Percentiles rank a stretch among this genome's conserved stretches.
Conservation (phyloP, 2,888 invertebrate genomes). For the Tenthredo mesomela region DNA sequence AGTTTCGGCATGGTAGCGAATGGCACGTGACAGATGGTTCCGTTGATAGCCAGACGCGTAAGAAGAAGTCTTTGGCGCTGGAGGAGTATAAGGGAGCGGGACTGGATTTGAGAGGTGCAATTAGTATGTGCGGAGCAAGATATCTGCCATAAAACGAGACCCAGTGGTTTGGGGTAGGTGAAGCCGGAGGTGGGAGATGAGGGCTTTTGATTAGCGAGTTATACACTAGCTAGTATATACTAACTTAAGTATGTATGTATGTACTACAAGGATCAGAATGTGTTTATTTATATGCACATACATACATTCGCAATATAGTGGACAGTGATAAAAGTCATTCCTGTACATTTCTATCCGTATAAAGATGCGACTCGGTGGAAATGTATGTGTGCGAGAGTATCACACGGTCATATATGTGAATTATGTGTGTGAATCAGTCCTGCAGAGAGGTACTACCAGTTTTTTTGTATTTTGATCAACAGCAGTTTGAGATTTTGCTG, state of each 20-base stretch:
- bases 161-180: slow-evolving; percentile 8
- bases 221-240: too few relatives aligned
- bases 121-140: slow-evolving; percentile 58
- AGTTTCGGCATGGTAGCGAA: not conserved
- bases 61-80: slow-evolving; percentile 48
- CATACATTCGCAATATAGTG: not conserved
- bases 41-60: slow-evolving; percentile 58
- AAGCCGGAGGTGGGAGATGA: slow-evolving; percentile 3
- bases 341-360: not conserved
- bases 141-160: slow-evolving; percentile 43
- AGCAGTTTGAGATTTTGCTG: slow-evolving; percentile 31
- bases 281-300: not conserved
- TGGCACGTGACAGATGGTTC: slow-evolving; percentile 57
- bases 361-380: not conserved
- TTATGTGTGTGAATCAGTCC: not conserved
- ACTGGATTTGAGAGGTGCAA: slow-evolving; percentile 52
- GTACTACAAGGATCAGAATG: slow-evolving; percentile 15
- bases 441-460: slow-evolving; percentile 23
- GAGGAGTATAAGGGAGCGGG: slow-evolving; percentile 26
- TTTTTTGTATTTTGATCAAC: slow-evolving; percentile 30
- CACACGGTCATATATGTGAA: not conserved
- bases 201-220: slow-evolving; percentile 34
- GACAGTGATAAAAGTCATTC: not conserved
- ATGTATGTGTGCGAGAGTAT: not conserved
- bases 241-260: too few relatives aligned